A percentile compares a stretch with the other conserved stretches of the same genome.
Evolutionary conservation across 2,888 invertebrate genomes (phyloP).

Genomic region (Aporophyla lueneburgensis): DNA sequence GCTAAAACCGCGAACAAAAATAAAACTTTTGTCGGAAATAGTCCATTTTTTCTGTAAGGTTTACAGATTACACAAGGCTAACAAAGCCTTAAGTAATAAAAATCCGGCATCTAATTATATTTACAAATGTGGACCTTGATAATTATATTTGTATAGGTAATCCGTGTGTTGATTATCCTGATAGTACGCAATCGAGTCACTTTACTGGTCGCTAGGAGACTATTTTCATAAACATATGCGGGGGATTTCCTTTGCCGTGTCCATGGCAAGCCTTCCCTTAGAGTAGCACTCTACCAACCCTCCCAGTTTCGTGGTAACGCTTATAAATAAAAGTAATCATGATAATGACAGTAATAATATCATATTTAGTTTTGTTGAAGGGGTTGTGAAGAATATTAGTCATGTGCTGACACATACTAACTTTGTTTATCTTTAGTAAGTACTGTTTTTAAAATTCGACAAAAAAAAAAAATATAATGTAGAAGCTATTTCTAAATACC

Average conservation of each 20-base stretch:
- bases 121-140: background rate
- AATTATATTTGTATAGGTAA: constrained; percentile 11
- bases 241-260: constrained; percentile 61
- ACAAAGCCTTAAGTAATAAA: background rate
- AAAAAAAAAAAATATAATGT: too few relatives aligned
- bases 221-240: constrained; percentile 60
- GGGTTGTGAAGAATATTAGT: constrained; percentile 24
- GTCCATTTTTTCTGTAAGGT: background rate
- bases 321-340: constrained; percentile 48
- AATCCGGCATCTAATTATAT: background rate
- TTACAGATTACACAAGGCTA: background rate
- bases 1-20: background rate
- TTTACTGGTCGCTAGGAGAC: constrained; percentile 64
- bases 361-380: constrained; percentile 13
- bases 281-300: constrained; percentile 40
- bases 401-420: constrained; percentile 9
- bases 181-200: constrained; percentile 35
- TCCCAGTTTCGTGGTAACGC: constrained; percentile 45
- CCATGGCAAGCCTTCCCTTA: constrained; percentile 21
- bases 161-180: constrained; percentile 21
- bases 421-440: background rate
- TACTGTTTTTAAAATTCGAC: background rate
- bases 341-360: background rate
- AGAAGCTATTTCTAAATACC: constrained; percentile 19
- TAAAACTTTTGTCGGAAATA: background rate